These are phyloP conservation scores for Leucoraja erinaceus DNA, from an alignment of 2,113 vertebrate genomes.

Conservation along the genomic window DNA sequence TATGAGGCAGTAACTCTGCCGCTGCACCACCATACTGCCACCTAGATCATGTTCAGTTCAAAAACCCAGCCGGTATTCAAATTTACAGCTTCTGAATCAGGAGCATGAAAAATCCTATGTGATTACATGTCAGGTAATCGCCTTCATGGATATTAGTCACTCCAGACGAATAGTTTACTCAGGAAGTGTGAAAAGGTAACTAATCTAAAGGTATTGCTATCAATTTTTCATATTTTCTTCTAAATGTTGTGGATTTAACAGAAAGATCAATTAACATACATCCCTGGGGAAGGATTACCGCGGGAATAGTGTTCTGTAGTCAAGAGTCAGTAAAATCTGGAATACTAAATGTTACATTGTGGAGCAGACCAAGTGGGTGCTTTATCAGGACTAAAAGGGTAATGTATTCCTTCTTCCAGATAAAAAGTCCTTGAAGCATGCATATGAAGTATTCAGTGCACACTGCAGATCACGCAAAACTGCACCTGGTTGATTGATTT, in stretches of 20 bases:
- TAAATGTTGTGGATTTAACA: conserved; percentile 12
- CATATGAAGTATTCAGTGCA: background rate
- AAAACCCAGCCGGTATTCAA: background rate
- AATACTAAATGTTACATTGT: background rate
- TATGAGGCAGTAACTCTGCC: too few relatives aligned
- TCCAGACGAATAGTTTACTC: background rate
- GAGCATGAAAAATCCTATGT: background rate
- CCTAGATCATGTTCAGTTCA: background rate
- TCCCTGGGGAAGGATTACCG: background rate
- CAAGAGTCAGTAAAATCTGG: background rate
- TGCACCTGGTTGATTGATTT: background rate
- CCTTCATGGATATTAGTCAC: background rate
- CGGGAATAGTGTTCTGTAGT: background rate
- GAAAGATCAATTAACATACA: background rate
- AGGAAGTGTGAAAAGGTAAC: background rate
- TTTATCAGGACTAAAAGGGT: conserved; percentile 9
- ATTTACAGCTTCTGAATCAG: background rate
- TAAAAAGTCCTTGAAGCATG: background rate
- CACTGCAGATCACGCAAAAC: conserved; percentile 11
- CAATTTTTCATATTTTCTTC: background rate
- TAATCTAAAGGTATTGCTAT: background rate
- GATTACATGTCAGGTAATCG: conserved; percentile 12
- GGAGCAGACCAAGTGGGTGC: background rate
- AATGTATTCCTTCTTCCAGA: background rate
- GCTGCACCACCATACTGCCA: too few relatives aligned